phyloP scores from a whole-genome alignment of 2,888 invertebrate species.

The Drosophila kuntzei region DNA sequence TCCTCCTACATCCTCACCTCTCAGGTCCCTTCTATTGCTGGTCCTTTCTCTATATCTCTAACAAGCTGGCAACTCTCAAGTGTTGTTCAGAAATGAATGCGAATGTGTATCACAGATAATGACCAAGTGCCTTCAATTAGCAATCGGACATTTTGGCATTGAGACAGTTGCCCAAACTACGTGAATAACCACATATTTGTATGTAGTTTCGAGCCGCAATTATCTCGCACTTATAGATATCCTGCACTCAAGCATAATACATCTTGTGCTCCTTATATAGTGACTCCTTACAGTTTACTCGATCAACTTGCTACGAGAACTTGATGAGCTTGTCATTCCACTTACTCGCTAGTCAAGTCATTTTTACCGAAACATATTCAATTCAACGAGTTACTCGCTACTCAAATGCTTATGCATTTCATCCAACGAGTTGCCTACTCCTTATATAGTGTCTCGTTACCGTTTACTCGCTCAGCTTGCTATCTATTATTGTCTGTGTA shows the following conservation, averaged over 20 bases:
- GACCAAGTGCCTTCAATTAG: conserved; percentile 78
- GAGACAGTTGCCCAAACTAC: conserved; percentile 17
- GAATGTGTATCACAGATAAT: conserved; percentile 68
- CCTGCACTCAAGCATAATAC: too few species aligned
- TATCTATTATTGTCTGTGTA: too few species aligned
- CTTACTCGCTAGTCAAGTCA: not conserved
- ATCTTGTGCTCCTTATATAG: too few species aligned
- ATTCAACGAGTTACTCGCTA: too few species aligned
- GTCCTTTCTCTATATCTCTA: conserved; percentile 30
- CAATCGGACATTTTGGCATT: conserved; percentile 63
- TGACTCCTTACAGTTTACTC: not conserved
- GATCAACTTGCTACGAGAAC: not conserved
- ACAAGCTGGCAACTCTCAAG: conserved; percentile 72
- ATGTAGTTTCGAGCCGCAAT: too few species aligned
- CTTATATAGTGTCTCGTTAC: not conserved
- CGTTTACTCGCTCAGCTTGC: not conserved
- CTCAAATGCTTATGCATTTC: too few species aligned
- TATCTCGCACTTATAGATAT: too few species aligned
- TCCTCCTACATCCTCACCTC: not conserved
- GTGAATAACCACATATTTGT: conserved; percentile 27
- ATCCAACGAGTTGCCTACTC: too few species aligned
- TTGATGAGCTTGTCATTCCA: too few species aligned
- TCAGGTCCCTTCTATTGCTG: conserved; percentile 46
- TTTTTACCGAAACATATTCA: too few species aligned
- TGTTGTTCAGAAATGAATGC: conserved; percentile 57